These are phyloP conservation scores for Synchiropus splendidus DNA, from an alignment of 2,113 vertebrate genomes.

Conservation along the genomic window DNA sequence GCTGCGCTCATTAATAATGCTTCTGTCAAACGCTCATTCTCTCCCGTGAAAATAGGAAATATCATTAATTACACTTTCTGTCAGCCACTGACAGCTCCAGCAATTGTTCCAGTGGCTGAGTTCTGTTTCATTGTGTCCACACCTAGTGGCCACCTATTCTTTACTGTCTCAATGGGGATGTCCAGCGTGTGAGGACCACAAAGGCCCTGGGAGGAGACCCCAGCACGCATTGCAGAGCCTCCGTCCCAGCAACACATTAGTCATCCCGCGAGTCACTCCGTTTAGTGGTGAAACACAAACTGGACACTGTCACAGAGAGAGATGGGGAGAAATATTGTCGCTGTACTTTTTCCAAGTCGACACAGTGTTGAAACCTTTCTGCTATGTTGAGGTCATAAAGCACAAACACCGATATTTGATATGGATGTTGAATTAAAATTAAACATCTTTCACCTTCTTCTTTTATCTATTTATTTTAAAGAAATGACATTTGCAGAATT, in stretches of 20 bases:
- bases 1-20: conserved; percentile 93
- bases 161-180: conserved; percentile 74
- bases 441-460: no score
- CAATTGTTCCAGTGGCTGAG: conserved; percentile 73
- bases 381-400: no score
- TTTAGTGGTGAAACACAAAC: conserved; percentile 38
- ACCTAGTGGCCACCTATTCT: conserved; percentile 83
- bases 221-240: conserved; percentile 68
- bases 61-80: conserved; percentile 97
- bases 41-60: conserved; percentile 73
- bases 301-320: conserved; percentile 40
- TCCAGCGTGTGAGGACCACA: conserved; percentile 62
- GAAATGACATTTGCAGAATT: no score
- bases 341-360: no score
- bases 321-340: conserved; percentile 13
- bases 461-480: no score
- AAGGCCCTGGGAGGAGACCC: conserved; percentile 60
- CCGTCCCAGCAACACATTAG: conserved; percentile 72
- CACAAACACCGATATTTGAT: no score
- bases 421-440: no score
- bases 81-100: conserved; percentile 73
- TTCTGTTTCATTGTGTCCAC: conserved; percentile 73
- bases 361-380: no score
- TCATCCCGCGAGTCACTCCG: conserved; percentile 44
- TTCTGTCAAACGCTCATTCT: conserved; percentile 84